Evolutionary conservation across 2,888 invertebrate species (phyloP).

Genomic region (Cataglyphis albicans): DNA sequence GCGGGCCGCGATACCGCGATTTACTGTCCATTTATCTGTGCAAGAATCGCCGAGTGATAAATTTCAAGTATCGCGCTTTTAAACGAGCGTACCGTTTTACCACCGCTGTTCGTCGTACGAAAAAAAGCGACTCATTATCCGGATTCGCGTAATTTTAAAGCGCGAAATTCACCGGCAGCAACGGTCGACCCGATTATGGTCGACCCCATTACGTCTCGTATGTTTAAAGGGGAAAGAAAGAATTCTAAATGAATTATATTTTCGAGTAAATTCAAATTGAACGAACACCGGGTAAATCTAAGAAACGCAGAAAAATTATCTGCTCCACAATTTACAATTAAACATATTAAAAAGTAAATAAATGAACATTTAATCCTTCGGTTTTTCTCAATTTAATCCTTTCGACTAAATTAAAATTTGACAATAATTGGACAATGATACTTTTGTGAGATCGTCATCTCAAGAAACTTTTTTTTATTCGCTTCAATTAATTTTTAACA

Average conservation of each 20-base stretch:
- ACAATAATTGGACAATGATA: not conserved
- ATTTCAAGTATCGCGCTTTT: constrained; percentile 52
- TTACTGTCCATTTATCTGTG: constrained; percentile 50
- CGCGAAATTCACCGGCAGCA: constrained; percentile 20
- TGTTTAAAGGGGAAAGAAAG: not conserved
- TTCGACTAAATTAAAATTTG: not conserved
- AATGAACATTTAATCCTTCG: not conserved
- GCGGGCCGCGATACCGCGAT: constrained; percentile 49
- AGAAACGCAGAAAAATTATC: not conserved
- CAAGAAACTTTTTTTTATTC: not conserved
- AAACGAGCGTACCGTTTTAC: constrained; percentile 45
- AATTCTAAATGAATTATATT: constrained; percentile 36
- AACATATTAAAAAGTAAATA: not conserved
- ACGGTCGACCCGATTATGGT: constrained; percentile 25
- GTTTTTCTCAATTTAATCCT: no score
- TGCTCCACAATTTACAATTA: not conserved
- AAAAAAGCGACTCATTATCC: constrained; percentile 38
- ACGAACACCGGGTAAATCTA: constrained; percentile 14
- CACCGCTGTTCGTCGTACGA: not conserved
- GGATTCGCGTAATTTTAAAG: constrained; percentile 38
- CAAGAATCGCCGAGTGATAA: constrained; percentile 53
- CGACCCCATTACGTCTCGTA: constrained; percentile 23
- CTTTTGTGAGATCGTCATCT: not conserved
- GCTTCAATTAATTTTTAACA: constrained; percentile 8
- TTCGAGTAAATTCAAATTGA: constrained; percentile 19